These are phyloP conservation scores for Syrmaticus mikado DNA, from an alignment of 2,113 vertebrate species.

Conservation along the genomic window DNA sequence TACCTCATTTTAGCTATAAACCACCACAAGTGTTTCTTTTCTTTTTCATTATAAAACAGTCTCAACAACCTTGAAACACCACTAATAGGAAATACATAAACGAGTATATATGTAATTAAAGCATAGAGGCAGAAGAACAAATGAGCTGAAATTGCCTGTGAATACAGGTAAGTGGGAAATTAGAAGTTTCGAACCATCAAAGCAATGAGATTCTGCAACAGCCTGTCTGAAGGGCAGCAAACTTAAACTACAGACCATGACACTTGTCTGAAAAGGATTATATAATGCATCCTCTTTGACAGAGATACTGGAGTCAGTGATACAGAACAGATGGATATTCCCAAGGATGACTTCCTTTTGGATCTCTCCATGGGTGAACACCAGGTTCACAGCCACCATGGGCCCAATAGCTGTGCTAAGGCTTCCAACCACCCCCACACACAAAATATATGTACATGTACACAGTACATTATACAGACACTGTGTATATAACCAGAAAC, in stretches of 20 bases:
- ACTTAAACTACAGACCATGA: neutral
- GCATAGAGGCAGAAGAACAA: neutral
- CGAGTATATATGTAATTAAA: neutral
- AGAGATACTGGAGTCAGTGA: neutral
- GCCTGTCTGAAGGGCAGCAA: neutral
- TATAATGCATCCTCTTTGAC: neutral
- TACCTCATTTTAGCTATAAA: neutral
- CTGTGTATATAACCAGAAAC: neutral
- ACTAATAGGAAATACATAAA: neutral
- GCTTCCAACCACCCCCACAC: neutral
- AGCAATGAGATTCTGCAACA: neutral
- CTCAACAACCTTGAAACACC: neutral
- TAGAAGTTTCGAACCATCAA: neutral
- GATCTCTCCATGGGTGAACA: rapidly evolving
- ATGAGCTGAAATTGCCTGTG: neutral
- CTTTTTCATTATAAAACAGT: conserved; percentile 8
- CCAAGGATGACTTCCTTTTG: neutral
- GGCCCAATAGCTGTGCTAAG: neutral
- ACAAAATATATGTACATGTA: rapidly evolving
- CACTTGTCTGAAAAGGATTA: neutral
- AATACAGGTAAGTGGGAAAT: neutral
- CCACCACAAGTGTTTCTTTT: neutral
- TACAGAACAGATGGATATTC: neutral
- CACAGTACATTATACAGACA: neutral
- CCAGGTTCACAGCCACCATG: rapidly evolving